These are phyloP conservation scores for Monochamus alternatus DNA, from an alignment of 2,888 invertebrate species.

Conservation along the genomic window DNA sequence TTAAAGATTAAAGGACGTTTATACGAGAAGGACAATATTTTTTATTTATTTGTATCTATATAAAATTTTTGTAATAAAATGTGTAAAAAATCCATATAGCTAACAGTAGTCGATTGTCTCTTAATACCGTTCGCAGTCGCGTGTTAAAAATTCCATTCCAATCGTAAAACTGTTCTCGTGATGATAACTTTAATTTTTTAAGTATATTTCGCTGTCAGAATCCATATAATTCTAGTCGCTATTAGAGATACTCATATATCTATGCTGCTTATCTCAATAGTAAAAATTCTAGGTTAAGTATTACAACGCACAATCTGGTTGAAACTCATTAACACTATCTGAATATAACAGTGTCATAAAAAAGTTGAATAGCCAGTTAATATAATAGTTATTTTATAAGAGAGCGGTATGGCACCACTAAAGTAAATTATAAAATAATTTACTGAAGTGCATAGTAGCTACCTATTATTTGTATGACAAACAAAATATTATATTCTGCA, in stretches of 20 bases:
- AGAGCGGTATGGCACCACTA: not conserved
- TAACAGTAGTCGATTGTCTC: slow-evolving; percentile 3
- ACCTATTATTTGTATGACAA: too few species aligned
- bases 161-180: not conserved
- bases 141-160: slow-evolving; percentile 6
- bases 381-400: slow-evolving; percentile 24
- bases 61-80: not conserved
- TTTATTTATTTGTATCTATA: too few species aligned
- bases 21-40: too few species aligned
- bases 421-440: not conserved
- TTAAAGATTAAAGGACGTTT: too few species aligned
- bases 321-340: slow-evolving; percentile 34
- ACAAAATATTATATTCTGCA: too few species aligned
- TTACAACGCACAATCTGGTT: slow-evolving; percentile 27
- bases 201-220: slow-evolving; percentile 24
- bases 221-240: slow-evolving; percentile 17
- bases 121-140: not conserved
- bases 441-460: not conserved
- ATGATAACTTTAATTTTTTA: slow-evolving; percentile 13
- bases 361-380: slow-evolving; percentile 23
- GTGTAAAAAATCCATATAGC: not conserved
- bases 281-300: slow-evolving; percentile 37
- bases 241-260: slow-evolving; percentile 23
- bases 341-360: slow-evolving; percentile 27
- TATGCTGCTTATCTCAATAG: slow-evolving; percentile 28